phyloP scores from a whole-genome alignment of 2,888 invertebrate species.

The Cryptops parisi region DNA sequence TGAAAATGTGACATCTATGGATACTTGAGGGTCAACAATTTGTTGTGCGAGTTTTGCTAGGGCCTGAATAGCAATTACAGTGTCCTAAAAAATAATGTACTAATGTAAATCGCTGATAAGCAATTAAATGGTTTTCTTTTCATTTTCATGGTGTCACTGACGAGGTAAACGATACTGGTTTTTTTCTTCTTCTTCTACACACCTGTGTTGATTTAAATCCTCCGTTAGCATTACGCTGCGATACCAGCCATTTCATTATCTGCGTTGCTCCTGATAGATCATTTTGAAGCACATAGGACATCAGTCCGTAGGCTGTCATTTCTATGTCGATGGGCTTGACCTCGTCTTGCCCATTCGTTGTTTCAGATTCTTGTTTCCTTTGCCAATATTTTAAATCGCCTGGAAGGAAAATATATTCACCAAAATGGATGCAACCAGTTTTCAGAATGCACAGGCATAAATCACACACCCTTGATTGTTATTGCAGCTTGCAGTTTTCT shows the following conservation, averaged over 20 bases:
- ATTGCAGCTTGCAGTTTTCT: neutral
- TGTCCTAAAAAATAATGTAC: slow-evolving; percentile 44
- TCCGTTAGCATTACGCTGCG: slow-evolving; percentile 51
- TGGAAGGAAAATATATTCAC: slow-evolving; percentile 15
- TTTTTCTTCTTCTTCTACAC: no score
- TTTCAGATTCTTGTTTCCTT: slow-evolving; percentile 38
- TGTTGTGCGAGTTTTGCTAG: slow-evolving; percentile 48
- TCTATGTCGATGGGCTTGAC: slow-evolving; percentile 63
- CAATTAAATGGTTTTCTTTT: no score
- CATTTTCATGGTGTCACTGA: no score
- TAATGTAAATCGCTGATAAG: no score
- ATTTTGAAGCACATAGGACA: slow-evolving; percentile 44
- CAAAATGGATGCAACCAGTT: slow-evolving; percentile 4
- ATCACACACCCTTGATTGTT: neutral
- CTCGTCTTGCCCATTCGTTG: slow-evolving; percentile 45
- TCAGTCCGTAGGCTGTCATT: slow-evolving; percentile 74
- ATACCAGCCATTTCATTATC: slow-evolving; percentile 54
- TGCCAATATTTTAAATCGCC: slow-evolving; percentile 41
- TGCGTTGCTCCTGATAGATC: slow-evolving; percentile 40
- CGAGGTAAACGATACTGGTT: no score
- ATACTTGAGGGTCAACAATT: slow-evolving; percentile 36
- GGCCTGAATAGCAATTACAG: slow-evolving; percentile 56
- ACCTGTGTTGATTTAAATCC: slow-evolving; percentile 56
- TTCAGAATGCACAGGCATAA: neutral
- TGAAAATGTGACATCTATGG: slow-evolving; percentile 42